Percentiles rank a stretch among this genome's conserved stretches.
These are phyloP conservation scores for Drosophila recens DNA, from an alignment of 2,888 invertebrate genomes.

Conservation along the genomic window DNA sequence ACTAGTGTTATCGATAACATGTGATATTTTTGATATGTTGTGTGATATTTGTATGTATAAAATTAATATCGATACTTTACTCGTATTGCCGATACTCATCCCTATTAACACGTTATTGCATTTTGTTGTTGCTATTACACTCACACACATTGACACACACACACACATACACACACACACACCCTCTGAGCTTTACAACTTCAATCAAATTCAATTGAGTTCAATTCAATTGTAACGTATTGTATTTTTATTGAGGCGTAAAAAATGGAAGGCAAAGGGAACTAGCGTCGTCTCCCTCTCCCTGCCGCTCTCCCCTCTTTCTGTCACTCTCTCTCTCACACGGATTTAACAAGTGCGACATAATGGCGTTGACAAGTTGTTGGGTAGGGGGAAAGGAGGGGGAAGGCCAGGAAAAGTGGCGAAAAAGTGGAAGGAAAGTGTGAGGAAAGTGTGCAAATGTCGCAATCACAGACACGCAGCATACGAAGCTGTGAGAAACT, in stretches of 20 bases:
- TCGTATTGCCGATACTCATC: neutral
- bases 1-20: neutral
- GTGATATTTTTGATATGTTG: neutral
- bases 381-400: neutral
- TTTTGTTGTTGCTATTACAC: conserved; percentile 57
- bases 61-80: neutral
- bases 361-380: conserved; percentile 73
- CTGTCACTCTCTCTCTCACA: conserved; percentile 38
- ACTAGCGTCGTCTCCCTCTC: conserved; percentile 36
- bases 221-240: conserved; percentile 81
- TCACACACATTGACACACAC: conserved; percentile 9
- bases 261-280: conserved; percentile 59
- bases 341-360: conserved; percentile 78
- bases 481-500: conserved; percentile 48
- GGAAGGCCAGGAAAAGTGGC: neutral
- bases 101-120: conserved; percentile 68
- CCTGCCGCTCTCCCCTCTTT: neutral
- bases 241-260: conserved; percentile 81
- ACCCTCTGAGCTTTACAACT: conserved; percentile 79
- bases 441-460: conserved; percentile 53
- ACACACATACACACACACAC: conserved; percentile 19
- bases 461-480: conserved; percentile 79
- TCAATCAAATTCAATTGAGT: conserved; percentile 81
- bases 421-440: conserved; percentile 15
- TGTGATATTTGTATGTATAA: neutral